These are phyloP conservation scores for Myotis planiceps DNA, from an alignment of 2,797 vertebrate genomes.

Conservation along the genomic window DNA sequence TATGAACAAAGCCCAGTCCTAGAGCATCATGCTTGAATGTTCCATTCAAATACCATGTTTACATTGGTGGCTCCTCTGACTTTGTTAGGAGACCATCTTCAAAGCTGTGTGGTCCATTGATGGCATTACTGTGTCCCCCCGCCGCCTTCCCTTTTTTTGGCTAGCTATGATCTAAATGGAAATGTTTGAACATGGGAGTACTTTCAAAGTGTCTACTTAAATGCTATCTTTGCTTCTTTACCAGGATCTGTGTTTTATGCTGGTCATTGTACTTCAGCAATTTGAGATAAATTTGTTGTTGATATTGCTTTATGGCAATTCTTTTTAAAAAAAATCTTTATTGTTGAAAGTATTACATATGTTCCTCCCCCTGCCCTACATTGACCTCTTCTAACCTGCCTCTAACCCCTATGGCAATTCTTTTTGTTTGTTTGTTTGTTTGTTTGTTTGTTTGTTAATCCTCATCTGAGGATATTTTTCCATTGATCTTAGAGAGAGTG, in stretches of 20 bases:
- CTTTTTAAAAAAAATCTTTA: not conserved
- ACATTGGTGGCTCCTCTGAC: not conserved
- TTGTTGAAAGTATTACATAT: too few species aligned
- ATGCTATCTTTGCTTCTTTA: not conserved
- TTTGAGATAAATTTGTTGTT: constrained; percentile 2
- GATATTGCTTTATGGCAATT: constrained; percentile 8
- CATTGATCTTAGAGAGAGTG: not conserved
- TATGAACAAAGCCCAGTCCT: not conserved
- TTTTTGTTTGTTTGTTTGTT: not conserved
- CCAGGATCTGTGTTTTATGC: not conserved
- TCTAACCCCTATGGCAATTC: not conserved
- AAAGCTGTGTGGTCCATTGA: not conserved
- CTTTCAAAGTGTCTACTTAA: not conserved
- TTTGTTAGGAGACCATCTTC: not conserved
- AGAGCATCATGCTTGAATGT: not conserved
- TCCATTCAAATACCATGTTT: not conserved
- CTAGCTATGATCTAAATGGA: not conserved
- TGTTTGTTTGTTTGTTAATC: not conserved
- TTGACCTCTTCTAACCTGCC: too few species aligned
- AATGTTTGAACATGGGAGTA: not conserved
- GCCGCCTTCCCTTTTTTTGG: not conserved
- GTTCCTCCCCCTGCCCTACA: too few species aligned
- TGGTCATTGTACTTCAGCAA: not conserved
- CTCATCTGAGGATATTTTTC: not conserved
- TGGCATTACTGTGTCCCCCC: not conserved